phyloP scores from a whole-genome alignment of 2,113 vertebrate species.

The Elachura formosa region DNA sequence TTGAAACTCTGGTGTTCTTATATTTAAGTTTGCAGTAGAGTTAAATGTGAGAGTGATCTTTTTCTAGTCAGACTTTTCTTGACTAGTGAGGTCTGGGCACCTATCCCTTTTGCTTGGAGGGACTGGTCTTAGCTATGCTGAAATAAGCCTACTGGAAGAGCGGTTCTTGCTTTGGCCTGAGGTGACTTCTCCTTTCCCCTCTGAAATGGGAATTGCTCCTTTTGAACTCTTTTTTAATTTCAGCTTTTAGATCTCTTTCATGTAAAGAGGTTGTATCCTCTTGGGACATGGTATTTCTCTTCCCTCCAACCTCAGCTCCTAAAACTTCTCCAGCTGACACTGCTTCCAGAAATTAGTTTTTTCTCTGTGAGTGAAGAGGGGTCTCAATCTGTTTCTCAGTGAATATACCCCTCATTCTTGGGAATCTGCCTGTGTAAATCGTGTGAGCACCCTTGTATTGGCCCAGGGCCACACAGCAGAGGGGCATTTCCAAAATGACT shows the following conservation, averaged over 20 bases:
- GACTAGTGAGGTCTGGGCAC: neutral
- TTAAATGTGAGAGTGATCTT: neutral
- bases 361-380: neutral
- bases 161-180: neutral
- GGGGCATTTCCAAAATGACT: neutral
- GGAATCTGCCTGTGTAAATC: fast-evolving
- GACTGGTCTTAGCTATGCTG: neutral
- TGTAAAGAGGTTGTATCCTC: neutral
- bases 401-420: neutral
- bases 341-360: neutral
- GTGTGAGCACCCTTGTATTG: fast-evolving
- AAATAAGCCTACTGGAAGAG: neutral
- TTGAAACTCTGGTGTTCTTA: neutral
- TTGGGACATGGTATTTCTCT: neutral
- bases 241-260: neutral
- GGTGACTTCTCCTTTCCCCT: neutral
- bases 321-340: neutral
- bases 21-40: neutral
- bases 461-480: fast-evolving
- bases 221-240: neutral
- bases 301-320: neutral
- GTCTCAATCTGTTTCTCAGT: neutral
- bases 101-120: neutral
- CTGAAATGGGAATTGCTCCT: neutral
- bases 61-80: neutral